phyloP scores from a whole-genome alignment of 2,797 vertebrate species.

The Micromesistius poutassou region DNA sequence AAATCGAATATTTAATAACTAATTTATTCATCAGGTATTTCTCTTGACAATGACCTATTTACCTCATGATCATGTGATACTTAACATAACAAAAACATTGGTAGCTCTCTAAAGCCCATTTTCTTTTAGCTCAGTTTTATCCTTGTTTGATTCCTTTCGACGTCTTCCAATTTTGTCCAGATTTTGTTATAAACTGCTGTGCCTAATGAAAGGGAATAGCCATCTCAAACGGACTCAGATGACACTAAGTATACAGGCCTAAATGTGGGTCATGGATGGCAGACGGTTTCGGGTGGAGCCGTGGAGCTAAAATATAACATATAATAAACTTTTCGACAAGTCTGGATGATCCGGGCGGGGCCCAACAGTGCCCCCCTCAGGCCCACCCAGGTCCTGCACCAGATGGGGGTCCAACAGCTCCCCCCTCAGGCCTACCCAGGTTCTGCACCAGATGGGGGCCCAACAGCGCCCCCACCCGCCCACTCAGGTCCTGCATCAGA shows the following conservation, averaged over 20 bases:
- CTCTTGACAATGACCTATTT: neutral
- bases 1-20: neutral
- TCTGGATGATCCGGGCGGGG: neutral
- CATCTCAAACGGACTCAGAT: neutral
- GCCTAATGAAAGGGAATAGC: neutral
- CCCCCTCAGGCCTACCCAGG: constrained; percentile 7
- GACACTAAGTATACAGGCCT: neutral
- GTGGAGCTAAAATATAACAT: neutral
- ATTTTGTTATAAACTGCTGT: neutral
- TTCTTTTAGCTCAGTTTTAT: neutral
- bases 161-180: neutral
- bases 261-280: constrained; percentile 1
- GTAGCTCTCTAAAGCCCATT: neutral
- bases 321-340: constrained; percentile 3
- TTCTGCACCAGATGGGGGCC: constrained; percentile 21
- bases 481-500: neutral
- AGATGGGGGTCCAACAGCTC: constrained; percentile 30
- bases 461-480: constrained; percentile 13
- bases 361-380: constrained; percentile 51
- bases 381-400: neutral
- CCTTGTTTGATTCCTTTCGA: neutral
- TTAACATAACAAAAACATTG: neutral
- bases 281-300: constrained; percentile 4
- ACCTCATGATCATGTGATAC: neutral
- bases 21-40: neutral